phyloP scores from a whole-genome alignment of 2,113 vertebrate species.

The Rhineura floridana region DNA sequence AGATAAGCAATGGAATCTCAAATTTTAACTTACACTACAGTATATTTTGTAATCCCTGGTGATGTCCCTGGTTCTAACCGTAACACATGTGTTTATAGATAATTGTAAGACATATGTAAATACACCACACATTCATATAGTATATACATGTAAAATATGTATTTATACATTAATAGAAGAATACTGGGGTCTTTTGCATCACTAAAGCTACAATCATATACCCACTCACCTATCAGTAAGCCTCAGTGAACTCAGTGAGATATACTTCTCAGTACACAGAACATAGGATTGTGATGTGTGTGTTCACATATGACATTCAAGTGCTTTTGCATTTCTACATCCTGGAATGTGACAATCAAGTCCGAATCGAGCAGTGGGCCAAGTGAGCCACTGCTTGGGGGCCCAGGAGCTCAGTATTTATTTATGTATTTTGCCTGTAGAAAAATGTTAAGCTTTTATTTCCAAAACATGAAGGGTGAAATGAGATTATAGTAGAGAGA shows the following conservation, averaged over 20 bases:
- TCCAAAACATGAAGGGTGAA: no score
- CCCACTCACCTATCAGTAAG: no score
- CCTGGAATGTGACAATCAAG: not conserved
- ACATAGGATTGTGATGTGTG: not conserved
- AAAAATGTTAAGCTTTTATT: no score
- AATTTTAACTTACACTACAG: not conserved
- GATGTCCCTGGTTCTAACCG: fast-evolving
- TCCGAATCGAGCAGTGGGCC: no score
- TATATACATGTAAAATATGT: not conserved
- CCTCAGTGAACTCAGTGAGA: no score
- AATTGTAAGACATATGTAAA: not conserved
- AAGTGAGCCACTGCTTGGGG: no score
- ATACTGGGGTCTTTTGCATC: not conserved
- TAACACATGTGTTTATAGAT: not conserved
- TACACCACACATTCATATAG: not conserved
- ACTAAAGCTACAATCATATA: no score
- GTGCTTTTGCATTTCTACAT: not conserved
- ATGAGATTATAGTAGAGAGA: no score
- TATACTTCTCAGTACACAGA: no score
- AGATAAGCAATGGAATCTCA: not conserved
- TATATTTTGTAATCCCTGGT: fast-evolving
- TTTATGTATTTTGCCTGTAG: no score
- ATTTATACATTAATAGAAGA: not conserved
- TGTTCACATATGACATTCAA: fast-evolving
- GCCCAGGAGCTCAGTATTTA: no score